A percentile compares a stretch with the other conserved stretches of the same genome.
These are phyloP conservation scores for Salvelinus sp. DNA, from an alignment of 2,113 vertebrate genomes.

Conservation along the genomic window DNA sequence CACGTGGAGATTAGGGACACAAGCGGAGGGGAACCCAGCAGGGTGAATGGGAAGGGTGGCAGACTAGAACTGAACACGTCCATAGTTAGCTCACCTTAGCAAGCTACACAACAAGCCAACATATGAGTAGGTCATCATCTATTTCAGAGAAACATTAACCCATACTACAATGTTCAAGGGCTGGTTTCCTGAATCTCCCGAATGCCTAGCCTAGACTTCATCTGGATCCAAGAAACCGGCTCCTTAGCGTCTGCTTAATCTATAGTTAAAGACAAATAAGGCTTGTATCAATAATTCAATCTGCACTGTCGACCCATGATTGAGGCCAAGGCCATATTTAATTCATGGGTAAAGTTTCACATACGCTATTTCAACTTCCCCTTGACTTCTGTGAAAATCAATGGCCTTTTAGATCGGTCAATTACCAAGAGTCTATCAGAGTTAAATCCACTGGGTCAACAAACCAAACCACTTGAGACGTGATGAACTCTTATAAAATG, in stretches of 20 bases:
- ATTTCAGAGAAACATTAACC: too few species aligned
- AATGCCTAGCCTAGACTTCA: too few species aligned
- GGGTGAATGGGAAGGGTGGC: not conserved
- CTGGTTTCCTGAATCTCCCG: too few species aligned
- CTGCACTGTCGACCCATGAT: not conserved
- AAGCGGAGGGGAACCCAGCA: not conserved
- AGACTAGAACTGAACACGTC: not conserved
- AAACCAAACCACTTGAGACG: not conserved
- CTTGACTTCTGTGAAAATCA: not conserved
- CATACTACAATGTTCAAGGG: too few species aligned
- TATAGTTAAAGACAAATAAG: not conserved
- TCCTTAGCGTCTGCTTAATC: too few species aligned
- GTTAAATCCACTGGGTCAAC: not conserved
- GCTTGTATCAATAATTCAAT: conserved; percentile 26
- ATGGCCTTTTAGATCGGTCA: not conserved
- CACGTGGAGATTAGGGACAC: not conserved
- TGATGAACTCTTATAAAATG: not conserved
- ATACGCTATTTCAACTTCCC: conserved; percentile 1
- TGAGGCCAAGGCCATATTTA: conserved; percentile 22
- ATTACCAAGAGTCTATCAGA: not conserved
- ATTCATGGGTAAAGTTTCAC: conserved; percentile 24
- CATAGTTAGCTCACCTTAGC: too few species aligned
- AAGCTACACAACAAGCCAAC: not conserved
- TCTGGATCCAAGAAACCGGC: too few species aligned
- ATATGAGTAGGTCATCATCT: not conserved